Base-by-base conservation (phyloP, 1,140 invertebrate genomes). In the Macrobrachium nipponense region DNA sequence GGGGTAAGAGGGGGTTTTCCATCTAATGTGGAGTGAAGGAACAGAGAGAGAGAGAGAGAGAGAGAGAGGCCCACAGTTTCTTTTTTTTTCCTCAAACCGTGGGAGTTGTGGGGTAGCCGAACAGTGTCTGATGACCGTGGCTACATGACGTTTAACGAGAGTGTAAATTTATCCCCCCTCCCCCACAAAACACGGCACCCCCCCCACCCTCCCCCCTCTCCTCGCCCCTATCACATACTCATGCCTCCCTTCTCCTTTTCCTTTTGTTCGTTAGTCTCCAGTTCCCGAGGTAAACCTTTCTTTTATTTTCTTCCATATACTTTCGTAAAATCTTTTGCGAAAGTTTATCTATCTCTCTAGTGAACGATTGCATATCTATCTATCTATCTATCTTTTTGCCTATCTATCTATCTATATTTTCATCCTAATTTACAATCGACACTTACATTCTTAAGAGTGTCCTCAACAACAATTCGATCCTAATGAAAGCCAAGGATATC, bases 81-180 rank as follows among this genome's bases (percentile, higher is more conserved):
- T 51, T 51, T 51, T 36, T 36, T 36, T 36, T 36, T 2, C 27
- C 27, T 36, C 7, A 51, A 78, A 60, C 59, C 59, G 61, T 60
- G 61, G 59, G n/a, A 60, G 59, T 36, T 36, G 61, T 64, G 61
- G 61, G 78, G 61, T 36, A 82, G 62, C 80, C 66, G 51, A 51
- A 58, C 44, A n/a, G 44, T 60, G 51, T 68, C 64, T 60, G 66
- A n/a, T 36, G 10, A 36, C 80, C 68, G 62, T 20, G 43, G 43
- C 64, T 20, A 72, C 80, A 82, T 82, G 80, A 82, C 80, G 70
- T 66, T 60, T 82, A 82, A 82, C 72, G 80, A 72, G 36, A 51
- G 66, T 59, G 80, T 82, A 82, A 82, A 82, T 82, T 72, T 82
- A 23, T 18, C 73, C 73, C 44, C 59, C 4, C 10, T n/a, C 58